phyloP scores from a whole-genome alignment of 2,113 vertebrate species.

The Callaeas wilsoni region DNA sequence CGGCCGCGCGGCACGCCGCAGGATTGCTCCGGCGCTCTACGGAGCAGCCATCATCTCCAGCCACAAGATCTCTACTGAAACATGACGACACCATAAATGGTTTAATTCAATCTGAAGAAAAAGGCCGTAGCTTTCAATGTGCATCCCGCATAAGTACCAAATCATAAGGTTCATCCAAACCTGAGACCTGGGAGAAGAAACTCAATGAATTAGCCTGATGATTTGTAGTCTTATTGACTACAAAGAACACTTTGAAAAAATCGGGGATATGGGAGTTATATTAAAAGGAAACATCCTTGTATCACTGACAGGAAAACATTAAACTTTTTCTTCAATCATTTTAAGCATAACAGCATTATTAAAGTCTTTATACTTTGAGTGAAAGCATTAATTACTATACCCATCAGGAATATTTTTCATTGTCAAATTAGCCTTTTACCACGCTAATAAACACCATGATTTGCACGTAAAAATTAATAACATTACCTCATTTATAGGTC shows the following conservation, averaged over 20 bases:
- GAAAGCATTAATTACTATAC: slow-evolving; percentile 39
- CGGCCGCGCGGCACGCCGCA: not conserved
- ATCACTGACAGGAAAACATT: not conserved
- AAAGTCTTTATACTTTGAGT: slow-evolving; percentile 2
- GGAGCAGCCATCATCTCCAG: not conserved
- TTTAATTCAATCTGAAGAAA: slow-evolving; percentile 11
- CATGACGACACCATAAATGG: not conserved
- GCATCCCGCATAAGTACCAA: not conserved
- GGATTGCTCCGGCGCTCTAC: not conserved
- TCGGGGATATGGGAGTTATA: not conserved
- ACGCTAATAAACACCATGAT: not conserved
- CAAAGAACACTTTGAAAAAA: not conserved
- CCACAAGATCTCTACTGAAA: slow-evolving; percentile 12
- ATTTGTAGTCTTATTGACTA: not conserved
- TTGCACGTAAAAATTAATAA: not conserved
- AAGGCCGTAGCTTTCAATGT: not conserved
- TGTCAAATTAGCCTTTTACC: slow-evolving; percentile 26
- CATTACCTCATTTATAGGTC: slow-evolving; percentile 40
- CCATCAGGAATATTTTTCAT: not conserved
- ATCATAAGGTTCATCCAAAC: not conserved
- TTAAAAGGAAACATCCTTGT: not conserved
- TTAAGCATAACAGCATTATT: not conserved
- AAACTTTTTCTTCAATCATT: not conserved
- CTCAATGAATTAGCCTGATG: not conserved
- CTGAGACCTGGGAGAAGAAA: not conserved